Base-by-base conservation (phyloP, 2,888 invertebrate genomes). In the Acanthosepion esculentum region DNA sequence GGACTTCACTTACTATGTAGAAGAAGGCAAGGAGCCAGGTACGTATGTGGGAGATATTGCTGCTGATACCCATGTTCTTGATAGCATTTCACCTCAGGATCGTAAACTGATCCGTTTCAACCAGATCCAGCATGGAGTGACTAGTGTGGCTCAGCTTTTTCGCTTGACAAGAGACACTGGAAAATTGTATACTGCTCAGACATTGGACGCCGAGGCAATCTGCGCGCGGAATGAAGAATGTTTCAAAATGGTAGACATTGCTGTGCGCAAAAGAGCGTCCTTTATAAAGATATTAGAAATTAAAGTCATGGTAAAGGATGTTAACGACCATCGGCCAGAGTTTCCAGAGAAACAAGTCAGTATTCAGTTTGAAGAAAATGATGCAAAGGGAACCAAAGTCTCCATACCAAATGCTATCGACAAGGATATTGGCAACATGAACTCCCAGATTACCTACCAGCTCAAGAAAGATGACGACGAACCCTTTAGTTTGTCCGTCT, bases 11-110 rank as follows among this genome's bases (percentile, higher is more conserved):
- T 78, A 78, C 78, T 78, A 78, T 33, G 78, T 78, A n/a, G 78
- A 78, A 33, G 78, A 78, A 78, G 78, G 78, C n/a, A 78, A 78
- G 78, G 78, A 78, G 78, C n/a, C 78, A n/a, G 78, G 78, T 33
- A 78, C 78, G 12, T 78, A 78, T n/a, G 18, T 78, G 15, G 78
- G 78, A 18, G n/a, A 78, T 7, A n/a, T 78, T 78, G 78, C 78
- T 15, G 78, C 78, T n/a, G 78, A 78, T 23, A 78, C 78, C n/a
- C 78, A n/a, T 18, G 78, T 78, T 15, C 78, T 78, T 78, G 78
- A 78, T 15, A 78, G 78, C n/a, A n/a, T 78, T 4, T 78, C 78
- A 78, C n/a, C 15, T 10, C 78, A 78, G n/a, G 78, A 78, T 12
- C 78, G n/a, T 18, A 78, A 78, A n/a, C 78, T 78, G 78, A 78